phyloP scores from a whole-genome alignment of 2,113 vertebrate species.

The Oenanthe melanoleuca region DNA sequence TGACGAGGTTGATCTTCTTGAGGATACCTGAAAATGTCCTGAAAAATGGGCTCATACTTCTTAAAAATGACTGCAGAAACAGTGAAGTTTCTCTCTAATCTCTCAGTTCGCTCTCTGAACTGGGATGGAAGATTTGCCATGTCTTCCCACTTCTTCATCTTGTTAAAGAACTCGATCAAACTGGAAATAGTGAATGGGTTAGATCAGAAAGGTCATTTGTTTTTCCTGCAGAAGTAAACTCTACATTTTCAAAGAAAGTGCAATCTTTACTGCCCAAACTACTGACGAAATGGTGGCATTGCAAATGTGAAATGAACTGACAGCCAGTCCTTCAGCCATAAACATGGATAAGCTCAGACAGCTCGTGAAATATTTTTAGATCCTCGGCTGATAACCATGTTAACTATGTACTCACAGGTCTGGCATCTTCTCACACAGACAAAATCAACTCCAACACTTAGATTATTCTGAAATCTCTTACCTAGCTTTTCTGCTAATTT shows the following conservation, averaged over 20 bases:
- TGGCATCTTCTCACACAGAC: not conserved
- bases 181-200: slow-evolving; percentile 65
- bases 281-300: not conserved
- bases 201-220: not conserved
- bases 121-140: slow-evolving; percentile 88
- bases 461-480: not conserved
- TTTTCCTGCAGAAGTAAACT: not conserved
- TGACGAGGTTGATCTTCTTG: slow-evolving; percentile 87
- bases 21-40: slow-evolving; percentile 87
- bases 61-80: slow-evolving; percentile 95
- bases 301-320: rapidly evolving
- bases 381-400: rapidly evolving
- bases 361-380: not conserved
- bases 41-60: slow-evolving; percentile 95
- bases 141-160: slow-evolving; percentile 98
- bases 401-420: not conserved
- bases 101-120: slow-evolving; percentile 87
- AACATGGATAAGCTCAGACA: not conserved
- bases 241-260: not conserved
- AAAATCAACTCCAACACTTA: not conserved
- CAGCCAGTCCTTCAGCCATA: not conserved
- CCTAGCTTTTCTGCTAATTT: not conserved
- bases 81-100: slow-evolving; percentile 92
- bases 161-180: slow-evolving; percentile 94
- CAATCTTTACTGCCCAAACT: not conserved